Base-by-base conservation (phyloP, 2,888 invertebrate genomes). In the Eueremaeus valkanovi region DNA sequence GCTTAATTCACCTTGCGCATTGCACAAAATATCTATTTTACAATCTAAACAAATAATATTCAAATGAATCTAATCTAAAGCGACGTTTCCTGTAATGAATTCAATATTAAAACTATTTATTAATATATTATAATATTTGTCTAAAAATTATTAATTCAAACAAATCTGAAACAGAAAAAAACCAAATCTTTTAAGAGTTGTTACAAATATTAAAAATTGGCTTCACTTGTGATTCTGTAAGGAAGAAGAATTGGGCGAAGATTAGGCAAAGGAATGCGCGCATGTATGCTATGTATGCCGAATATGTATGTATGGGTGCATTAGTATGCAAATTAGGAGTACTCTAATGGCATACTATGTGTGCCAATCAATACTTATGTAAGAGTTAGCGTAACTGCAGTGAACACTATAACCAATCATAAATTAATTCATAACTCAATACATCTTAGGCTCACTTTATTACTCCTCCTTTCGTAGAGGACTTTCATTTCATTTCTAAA, bases 251-350 rank as follows among this genome's bases (percentile, higher is more conserved):
- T 61, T 31, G 61, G n/a, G 61, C 31, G 31, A 2, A 31, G 33
- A 51, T 51, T 58, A 9, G 3, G 61, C 5, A 11, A 31, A 18
- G 61, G 61, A 33, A 61, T 61, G 61, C 61, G 61, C 61, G 61
- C 61, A 61, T 61, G 29, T 29, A 24, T 21, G 6, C 13, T 13
- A 24, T 3, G 24, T 18, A 24, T 55, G 55, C 6, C 24, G 11
- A 36, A 36, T 36, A 36, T 36, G 36, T n/a, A n/a, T n/a, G n/a
- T n/a, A 49, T 11, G 49, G 49, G n/a, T 21, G 24, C 27, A 61
- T 11, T 31, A 18, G 16, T 61, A 61, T 61, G 61, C 61, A 61
- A 61, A 61, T 61, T 13, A 61, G 61, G 31, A 61, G 29, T n/a
- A n/a, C 21, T 58, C 13, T 42, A 42, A 49, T 18, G 16, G 31